Base-by-base conservation (phyloP, 2,113 vertebrate species). In the Colistium nudipinnis region DNA sequence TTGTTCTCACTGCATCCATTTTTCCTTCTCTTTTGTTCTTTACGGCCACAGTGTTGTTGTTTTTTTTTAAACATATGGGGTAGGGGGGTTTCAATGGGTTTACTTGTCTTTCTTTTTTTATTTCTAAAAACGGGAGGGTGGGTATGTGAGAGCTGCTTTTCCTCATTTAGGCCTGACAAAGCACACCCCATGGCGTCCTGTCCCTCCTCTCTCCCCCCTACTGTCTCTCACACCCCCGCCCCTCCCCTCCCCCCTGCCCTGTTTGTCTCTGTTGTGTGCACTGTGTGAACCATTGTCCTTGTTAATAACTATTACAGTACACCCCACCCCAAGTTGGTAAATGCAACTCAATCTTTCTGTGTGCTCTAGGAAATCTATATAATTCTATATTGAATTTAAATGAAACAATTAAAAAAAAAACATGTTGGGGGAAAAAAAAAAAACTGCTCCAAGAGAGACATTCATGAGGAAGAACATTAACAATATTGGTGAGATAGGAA, bases 291-390 rank as follows among this genome's bases (percentile, higher is more conserved):
- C 91, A 87, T 86, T 86, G 82, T 89, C 83, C 87, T 86, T 81
- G 83, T 86, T 89, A 82, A 74, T 76, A 83, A 78, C 74, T 88
- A 88, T 80, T 86, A 86, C 85, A 82, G 74, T 86, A 87, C 86
- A 83, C 62, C 79, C 65, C 16, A 71, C 70, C 67, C 77, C 43
- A 78, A 81, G 78, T 88, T 82, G 79, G 60, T 80, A 85, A 91
- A 89, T 85, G 85, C 88, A 86, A 89, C 68, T 88, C 87, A 86
- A 87, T 88, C 82, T 90, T 89, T 92, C 89, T 92, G 89, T 92
- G 91, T 93, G 91, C 91, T 92, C 88, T 93, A 93, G 92, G 89
- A 89, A 91, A 89, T 87, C 85, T 88, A 90, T 92, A 90, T 90
- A 87, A 89, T 91, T 92, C 89, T 85, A 90, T 90, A 87, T 76